Evolutionary conservation across 37 sponge, comb jelly and placozoan genomes (phyloP), one percentile per base, ranked within the genome.

Genomic region (Cliona cf. orientalis): DNA sequence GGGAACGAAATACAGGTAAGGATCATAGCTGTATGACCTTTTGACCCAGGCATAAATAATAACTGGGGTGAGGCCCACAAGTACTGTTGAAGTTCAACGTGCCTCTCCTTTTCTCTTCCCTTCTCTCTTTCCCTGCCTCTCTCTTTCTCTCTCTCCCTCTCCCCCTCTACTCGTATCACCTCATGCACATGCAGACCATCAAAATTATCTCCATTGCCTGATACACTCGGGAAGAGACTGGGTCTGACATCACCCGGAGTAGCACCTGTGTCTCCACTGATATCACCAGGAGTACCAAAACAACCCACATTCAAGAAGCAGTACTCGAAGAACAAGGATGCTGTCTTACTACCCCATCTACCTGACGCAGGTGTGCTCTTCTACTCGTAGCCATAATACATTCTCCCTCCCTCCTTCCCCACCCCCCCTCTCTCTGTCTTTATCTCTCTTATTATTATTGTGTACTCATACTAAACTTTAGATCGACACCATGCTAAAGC

Each of bases 241-340:
- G 37, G 38, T 5, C 32, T 67, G 4, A 44, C 73, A 19, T 72
- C 73, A 45, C 33, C 28, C 9, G 25, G 33, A 19, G 26, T 19
- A 12, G 22, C 42, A 1, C 55, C 46, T 36, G 53, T 35, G 9
- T 46, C 73, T 7, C 56, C 56, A 1, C 2, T 49, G 5, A 32
- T 29, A 9, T 72, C 73, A 19, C 73, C 73, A 19, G 73, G 56
- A 12, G 12, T 45, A 55, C 29, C 29, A 21, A 65, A 32, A 65
- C 35, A 29, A 21, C 19, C 34, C 6, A n/a, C 26, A n/a, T 22
- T 9, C 32, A 72, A 72, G 73, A 72, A 72, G 9, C 73, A 72
- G 73, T 46, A 46, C 34, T 53, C 73, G 12, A 72, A 72, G 55
- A 72, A 46, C 57, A 72, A 72, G 56, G 73, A 72, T 19, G 53